phyloP scores from a whole-genome alignment of 2,888 invertebrate species.

The Drosophila flavopinicola region DNA sequence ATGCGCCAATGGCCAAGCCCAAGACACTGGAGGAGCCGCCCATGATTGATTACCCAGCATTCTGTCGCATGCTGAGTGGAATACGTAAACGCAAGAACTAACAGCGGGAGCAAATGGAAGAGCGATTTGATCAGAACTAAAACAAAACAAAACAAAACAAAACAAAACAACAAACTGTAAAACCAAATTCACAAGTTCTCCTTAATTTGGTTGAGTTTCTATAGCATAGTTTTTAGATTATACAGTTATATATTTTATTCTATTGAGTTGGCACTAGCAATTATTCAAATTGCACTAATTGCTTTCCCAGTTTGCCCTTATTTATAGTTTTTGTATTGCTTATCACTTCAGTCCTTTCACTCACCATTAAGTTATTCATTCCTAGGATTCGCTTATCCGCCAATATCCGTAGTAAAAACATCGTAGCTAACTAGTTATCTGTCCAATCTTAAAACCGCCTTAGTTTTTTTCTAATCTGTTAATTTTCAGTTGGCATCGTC shows the following conservation, averaged over 20 bases:
- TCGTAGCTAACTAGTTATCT: too few species aligned
- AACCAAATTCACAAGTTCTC: background rate
- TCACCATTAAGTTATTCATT: too few species aligned
- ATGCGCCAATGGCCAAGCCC: constrained; percentile 87
- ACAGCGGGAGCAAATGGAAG: constrained; percentile 1
- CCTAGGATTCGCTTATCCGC: too few species aligned
- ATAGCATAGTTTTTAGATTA: background rate
- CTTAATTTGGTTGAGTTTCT: constrained; percentile 9
- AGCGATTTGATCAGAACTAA: background rate
- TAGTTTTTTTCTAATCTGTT: too few species aligned
- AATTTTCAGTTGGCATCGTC: too few species aligned
- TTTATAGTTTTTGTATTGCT: too few species aligned
- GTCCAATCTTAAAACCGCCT: too few species aligned
- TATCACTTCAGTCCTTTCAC: too few species aligned
- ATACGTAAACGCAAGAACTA: constrained; percentile 85
- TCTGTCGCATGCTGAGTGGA: constrained; percentile 87
- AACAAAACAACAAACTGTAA: background rate
- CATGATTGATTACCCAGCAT: constrained; percentile 88
- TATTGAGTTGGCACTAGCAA: background rate
- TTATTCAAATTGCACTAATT: background rate
- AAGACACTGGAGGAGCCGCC: constrained; percentile 85
- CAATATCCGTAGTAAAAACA: too few species aligned
- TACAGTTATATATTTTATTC: background rate
- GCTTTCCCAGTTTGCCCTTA: too few species aligned
- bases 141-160: background rate